Evolutionary conservation across 2,888 invertebrate species (phyloP), one percentile per base, ranked within the genome.

Genomic region (Spodoptera littoralis): DNA sequence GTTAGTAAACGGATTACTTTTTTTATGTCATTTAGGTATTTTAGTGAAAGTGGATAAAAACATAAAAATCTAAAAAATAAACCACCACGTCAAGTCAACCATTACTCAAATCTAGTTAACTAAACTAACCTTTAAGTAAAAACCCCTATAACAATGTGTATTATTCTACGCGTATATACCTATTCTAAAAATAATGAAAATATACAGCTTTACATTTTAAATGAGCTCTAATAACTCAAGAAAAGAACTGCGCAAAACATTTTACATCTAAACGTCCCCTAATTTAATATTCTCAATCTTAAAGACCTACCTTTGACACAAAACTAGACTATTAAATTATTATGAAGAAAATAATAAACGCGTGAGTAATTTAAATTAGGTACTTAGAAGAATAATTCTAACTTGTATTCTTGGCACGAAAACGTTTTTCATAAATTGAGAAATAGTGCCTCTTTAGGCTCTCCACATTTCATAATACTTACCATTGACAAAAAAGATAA

Each of bases 401-500:
- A 44, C 41, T 54, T 52, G 36, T 6, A 70, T 24, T 54, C 56
- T 24, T 1, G 12, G 47, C 61, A 66, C 47, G 54, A 46, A 46
- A 43, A 22, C 2, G 8, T 42, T 43, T 70, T 60, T 55, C 27
- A 27, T 24, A 65, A 70, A 70, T 53, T 45, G n/a, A n/a, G 22
- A n/a, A 50, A 54, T 44, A 42, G 18, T 24, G 44, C 24, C 36
- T 49, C 59, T 52, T 63, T 57, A 57, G 24, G 22, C 41, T 51
- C 49, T n/a, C 43, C 41, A 54, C 18, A 47, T 60, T 68, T 60
- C 27, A 56, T 50, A 62, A 66, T 62, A 64, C 64, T 53, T 64
- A 64, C 64, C 54, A 46, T 41, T 12, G 45, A 52, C 45, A 53
- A 63, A 27, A 70, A 79, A 70, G 75, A 79, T 77, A 72, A 73